Evolutionary conservation across 53 echinoderm and acorn worm species (phyloP).

Genomic region (Holothuria scabra): DNA sequence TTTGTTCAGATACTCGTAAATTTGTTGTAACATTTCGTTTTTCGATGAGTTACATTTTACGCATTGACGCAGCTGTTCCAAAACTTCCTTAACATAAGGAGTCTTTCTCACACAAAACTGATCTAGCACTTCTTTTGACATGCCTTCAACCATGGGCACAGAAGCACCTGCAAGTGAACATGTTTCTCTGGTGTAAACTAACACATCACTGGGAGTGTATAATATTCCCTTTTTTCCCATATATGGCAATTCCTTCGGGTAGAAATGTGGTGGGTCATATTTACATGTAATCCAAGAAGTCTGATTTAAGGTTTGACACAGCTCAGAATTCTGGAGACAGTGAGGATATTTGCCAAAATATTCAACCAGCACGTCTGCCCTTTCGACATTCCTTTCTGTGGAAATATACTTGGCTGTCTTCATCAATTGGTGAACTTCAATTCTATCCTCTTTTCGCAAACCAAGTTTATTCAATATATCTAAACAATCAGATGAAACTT

Average conservation of each 20-base stretch:
- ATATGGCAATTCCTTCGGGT: constrained; percentile 45
- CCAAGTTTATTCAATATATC: constrained; percentile 34
- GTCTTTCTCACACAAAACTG: neutral
- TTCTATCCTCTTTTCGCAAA: neutral
- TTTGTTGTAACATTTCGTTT: neutral
- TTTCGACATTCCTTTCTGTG: neutral
- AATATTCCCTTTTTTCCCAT: neutral
- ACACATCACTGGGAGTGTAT: constrained; percentile 26
- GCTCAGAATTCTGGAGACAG: neutral
- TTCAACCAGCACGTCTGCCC: constrained; percentile 34
- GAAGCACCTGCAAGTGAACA: constrained; percentile 31
- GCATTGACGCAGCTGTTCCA: neutral
- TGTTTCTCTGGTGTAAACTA: constrained; percentile 9
- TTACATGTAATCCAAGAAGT: constrained; percentile 1
- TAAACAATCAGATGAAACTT: neutral
- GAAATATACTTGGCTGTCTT: neutral
- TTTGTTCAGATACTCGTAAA: too few species aligned
- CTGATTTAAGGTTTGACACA: constrained; percentile 2
- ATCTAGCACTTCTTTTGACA: neutral
- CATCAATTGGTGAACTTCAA: constrained; percentile 16
- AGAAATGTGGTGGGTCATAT: neutral
- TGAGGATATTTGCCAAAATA: constrained; percentile 18
- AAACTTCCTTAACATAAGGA: neutral
- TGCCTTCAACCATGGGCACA: constrained; percentile 12
- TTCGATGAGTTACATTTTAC: neutral